phyloP scores from a whole-genome alignment of 2,888 invertebrate genomes.

The Heliconius erato region DNA sequence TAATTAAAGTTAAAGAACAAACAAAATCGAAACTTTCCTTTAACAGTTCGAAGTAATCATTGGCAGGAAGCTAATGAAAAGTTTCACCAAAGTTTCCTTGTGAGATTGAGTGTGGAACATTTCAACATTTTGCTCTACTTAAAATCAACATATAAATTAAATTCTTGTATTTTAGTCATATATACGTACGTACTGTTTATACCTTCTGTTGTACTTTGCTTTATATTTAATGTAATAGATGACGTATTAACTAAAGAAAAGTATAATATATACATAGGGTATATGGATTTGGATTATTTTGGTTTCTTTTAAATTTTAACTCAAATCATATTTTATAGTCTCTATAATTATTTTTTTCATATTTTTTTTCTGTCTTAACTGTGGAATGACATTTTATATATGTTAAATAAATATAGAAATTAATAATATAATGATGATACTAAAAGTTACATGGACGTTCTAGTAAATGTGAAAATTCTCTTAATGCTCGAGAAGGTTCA shows the following conservation, averaged over 20 bases:
- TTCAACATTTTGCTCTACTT: not conserved
- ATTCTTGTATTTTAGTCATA: too few relatives aligned
- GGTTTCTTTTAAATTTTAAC: too few relatives aligned
- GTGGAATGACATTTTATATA: not conserved
- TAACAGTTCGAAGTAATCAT: conserved; percentile 1
- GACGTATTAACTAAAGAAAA: too few relatives aligned
- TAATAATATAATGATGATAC: not conserved
- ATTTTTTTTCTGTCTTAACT: not conserved
- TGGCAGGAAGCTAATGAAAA: conserved; percentile 6
- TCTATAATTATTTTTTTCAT: too few relatives aligned
- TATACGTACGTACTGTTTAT: too few relatives aligned
- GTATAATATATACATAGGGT: too few relatives aligned
- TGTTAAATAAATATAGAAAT: too few relatives aligned
- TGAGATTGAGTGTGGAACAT: not conserved
- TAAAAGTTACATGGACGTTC: not conserved
- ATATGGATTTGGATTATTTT: too few relatives aligned
- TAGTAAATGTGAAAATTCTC: conserved; percentile 6
- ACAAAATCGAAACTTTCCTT: not conserved
- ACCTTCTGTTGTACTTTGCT: too few relatives aligned
- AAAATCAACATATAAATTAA: conserved; percentile 8
- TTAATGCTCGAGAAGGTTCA: conserved; percentile 7
- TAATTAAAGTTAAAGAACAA: conserved; percentile 7
- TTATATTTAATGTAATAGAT: too few relatives aligned
- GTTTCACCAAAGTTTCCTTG: conserved; percentile 2
- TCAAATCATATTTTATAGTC: too few relatives aligned